Evolutionary conservation across 2,888 invertebrate genomes (phyloP).

Genomic region (Cataglyphis rosenhaueri): DNA sequence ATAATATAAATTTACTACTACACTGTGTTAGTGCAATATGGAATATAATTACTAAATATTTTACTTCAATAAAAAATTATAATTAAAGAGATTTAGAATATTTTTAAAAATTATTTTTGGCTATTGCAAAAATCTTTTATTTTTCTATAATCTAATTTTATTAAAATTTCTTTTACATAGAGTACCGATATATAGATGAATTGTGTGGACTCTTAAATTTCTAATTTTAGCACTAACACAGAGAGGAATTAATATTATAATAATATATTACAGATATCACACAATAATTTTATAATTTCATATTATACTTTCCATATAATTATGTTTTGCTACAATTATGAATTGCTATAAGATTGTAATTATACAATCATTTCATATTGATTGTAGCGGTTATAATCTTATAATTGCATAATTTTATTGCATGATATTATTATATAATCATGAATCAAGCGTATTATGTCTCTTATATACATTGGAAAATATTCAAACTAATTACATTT

Average conservation of each 20-base stretch:
- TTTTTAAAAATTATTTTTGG: too few species aligned
- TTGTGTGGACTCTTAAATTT: neutral
- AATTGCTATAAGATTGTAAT: neutral
- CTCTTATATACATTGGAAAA: neutral
- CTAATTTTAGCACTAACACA: neutral
- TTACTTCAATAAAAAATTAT: neutral
- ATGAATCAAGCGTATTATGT: neutral
- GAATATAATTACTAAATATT: constrained; percentile 27
- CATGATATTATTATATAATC: constrained; percentile 14
- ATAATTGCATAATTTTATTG: neutral
- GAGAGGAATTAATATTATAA: neutral
- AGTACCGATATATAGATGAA: neutral
- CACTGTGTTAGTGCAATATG: neutral
- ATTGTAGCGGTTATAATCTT: neutral
- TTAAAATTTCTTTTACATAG: neutral
- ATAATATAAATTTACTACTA: constrained; percentile 25
- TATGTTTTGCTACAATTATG: neutral
- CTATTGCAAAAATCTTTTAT: neutral
- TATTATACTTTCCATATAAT: neutral
- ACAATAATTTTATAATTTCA: neutral
- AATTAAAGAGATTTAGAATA: neutral
- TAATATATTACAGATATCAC: constrained; percentile 3
- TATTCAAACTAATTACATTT: neutral
- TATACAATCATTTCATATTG: neutral
- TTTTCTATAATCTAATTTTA: constrained; percentile 15